Conservation (phyloP, 2,113 vertebrate genomes). For the Pedetes capensis region DNA sequence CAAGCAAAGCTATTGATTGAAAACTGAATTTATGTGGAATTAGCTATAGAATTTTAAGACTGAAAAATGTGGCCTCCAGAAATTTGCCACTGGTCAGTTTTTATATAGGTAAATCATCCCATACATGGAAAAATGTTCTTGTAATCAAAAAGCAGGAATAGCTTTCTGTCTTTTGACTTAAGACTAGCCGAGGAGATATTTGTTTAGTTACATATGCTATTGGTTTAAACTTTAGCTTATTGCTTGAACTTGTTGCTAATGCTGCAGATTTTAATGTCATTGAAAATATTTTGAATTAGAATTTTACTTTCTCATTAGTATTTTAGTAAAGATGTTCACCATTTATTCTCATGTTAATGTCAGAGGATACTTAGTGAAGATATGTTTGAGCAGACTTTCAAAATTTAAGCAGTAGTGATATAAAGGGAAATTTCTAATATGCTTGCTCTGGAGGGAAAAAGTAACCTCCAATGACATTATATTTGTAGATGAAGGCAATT, state of each 20-base stretch:
- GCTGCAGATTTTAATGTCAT: not conserved
- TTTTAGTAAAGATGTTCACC: not conserved
- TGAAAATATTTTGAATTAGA: not conserved
- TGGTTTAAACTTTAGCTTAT: constrained; percentile 25
- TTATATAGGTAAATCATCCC: not conserved
- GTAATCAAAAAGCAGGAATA: not conserved
- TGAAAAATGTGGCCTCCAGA: not conserved
- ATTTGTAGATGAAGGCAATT: not conserved
- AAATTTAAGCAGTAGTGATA: not conserved
- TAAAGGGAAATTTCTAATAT: constrained; percentile 5
- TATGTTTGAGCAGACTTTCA: not conserved
- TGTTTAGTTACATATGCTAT: not conserved
- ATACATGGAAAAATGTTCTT: not conserved
- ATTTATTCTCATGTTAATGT: not conserved
- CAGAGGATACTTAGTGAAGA: constrained; percentile 30
- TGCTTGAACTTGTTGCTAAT: not conserved
- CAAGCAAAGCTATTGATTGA: not conserved
- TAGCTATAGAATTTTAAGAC: not conserved
- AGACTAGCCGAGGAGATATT: not conserved
- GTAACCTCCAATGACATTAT: not conserved
- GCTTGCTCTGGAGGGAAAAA: not conserved
- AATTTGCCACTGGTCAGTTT: not conserved
- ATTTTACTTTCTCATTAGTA: constrained; percentile 41
- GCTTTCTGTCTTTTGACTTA: constrained; percentile 1
- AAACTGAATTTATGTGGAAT: not conserved